These are phyloP conservation scores for Altica lythri DNA, from an alignment of 2,888 invertebrate species.

Conservation along the genomic window DNA sequence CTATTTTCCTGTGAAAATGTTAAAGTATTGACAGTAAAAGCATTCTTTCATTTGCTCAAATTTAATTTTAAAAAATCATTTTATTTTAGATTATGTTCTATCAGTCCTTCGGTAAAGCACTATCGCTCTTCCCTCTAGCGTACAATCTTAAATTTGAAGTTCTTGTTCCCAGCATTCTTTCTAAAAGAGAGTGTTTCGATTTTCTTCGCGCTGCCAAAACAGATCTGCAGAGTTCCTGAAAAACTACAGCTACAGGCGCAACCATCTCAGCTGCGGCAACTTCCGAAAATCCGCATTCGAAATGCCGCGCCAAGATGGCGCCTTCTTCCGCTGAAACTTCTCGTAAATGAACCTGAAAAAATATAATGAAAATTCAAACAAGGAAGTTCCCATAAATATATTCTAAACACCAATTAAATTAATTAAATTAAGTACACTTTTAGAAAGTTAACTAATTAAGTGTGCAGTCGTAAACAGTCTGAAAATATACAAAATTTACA, in stretches of 20 bases:
- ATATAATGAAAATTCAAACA: background rate
- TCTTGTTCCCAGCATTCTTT: conserved; percentile 81
- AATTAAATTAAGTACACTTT: too few species aligned
- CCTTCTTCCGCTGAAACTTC: conserved; percentile 89
- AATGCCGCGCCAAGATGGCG: conserved; percentile 84
- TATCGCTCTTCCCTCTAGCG: conserved; percentile 86
- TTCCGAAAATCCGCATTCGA: conserved; percentile 86
- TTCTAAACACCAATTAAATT: too few species aligned
- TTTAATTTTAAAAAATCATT: background rate
- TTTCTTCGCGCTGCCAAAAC: conserved; percentile 78
- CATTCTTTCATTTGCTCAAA: too few species aligned
- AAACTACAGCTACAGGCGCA: conserved; percentile 78
- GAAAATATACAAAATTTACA: too few species aligned
- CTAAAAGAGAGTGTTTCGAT: conserved; percentile 82
- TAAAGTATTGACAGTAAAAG: too few species aligned
- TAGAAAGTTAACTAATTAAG: too few species aligned
- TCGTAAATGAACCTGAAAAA: conserved; percentile 68
- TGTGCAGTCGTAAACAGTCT: too few species aligned
- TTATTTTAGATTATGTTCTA: conserved; percentile 8
- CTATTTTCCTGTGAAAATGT: too few species aligned
- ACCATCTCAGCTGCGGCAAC: conserved; percentile 89
- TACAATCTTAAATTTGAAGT: conserved; percentile 72
- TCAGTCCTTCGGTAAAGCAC: conserved; percentile 83
- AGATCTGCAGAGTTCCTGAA: conserved; percentile 84
- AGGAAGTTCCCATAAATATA: background rate